Evolutionary conservation across 2,888 invertebrate species (phyloP).

Genomic region (Glomeris marginata): DNA sequence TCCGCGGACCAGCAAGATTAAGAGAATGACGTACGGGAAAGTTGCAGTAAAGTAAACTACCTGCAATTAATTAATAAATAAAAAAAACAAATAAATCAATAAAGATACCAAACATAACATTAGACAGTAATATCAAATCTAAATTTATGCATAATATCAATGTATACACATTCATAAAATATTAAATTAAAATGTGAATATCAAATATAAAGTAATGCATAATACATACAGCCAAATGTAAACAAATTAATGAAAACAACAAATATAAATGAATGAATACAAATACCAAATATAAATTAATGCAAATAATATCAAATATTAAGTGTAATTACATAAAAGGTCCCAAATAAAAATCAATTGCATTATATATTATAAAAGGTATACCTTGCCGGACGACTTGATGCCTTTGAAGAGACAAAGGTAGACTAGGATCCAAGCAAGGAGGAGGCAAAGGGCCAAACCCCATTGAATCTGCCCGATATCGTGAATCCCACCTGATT

Average conservation of each 20-base stretch:
- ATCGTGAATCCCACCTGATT: conserved; percentile 19
- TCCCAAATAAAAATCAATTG: background rate
- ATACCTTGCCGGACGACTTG: conserved; percentile 26
- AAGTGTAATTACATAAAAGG: too few relatives aligned
- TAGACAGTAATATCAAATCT: too few relatives aligned
- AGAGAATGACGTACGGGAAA: conserved; percentile 23
- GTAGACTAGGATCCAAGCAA: conserved; percentile 25
- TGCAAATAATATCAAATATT: too few relatives aligned
- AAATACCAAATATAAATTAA: too few relatives aligned
- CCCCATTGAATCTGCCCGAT: conserved; percentile 24
- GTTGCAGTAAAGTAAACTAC: conserved; percentile 27
- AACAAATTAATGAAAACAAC: too few relatives aligned
- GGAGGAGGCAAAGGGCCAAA: conserved; percentile 22
- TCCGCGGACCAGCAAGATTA: conserved; percentile 23
- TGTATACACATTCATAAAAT: too few relatives aligned
- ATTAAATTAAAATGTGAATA: too few relatives aligned
- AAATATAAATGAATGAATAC: too few relatives aligned
- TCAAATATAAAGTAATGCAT: too few relatives aligned
- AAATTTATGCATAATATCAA: too few relatives aligned
- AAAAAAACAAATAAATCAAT: background rate
- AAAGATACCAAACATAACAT: too few relatives aligned
- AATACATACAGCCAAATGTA: too few relatives aligned
- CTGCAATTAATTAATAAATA: conserved; percentile 11
- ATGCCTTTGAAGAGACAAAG: conserved; percentile 26
- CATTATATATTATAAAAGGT: background rate